Conservation (phyloP, 2,888 invertebrate genomes). For the Nymphalis c-album region DNA sequence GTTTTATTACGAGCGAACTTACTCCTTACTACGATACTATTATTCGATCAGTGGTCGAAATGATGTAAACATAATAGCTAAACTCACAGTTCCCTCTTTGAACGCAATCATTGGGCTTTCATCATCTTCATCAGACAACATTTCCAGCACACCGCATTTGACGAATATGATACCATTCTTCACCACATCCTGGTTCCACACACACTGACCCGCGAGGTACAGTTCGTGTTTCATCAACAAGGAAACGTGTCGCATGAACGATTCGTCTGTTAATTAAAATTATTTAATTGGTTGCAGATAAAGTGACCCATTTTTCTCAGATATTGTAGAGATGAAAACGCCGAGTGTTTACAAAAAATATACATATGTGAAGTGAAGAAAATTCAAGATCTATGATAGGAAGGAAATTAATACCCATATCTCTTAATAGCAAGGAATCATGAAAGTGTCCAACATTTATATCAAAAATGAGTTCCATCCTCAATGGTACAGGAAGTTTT, state of each 20-base stretch:
- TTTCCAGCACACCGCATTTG: constrained; percentile 73
- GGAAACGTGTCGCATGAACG: constrained; percentile 71
- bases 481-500: constrained; percentile 63
- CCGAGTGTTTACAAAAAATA: too few species aligned
- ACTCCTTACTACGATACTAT: too few species aligned
- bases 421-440: constrained; percentile 59
- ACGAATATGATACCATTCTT: constrained; percentile 71
- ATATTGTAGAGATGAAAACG: too few species aligned
- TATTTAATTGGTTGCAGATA: too few species aligned
- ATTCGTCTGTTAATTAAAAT: constrained; percentile 53
- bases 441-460: constrained; percentile 72
- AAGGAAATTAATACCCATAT: constrained; percentile 26
- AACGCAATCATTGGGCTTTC: constrained; percentile 80
- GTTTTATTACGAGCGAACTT: too few species aligned
- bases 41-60: too few species aligned
- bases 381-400: neutral
- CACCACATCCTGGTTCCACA: constrained; percentile 74
- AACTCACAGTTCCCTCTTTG: constrained; percentile 71
- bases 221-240: constrained; percentile 68
- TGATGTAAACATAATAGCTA: neutral
- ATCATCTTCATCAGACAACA: constrained; percentile 79
- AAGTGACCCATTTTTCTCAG: too few species aligned
- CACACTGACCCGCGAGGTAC: constrained; percentile 63
- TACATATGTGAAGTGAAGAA: too few species aligned
- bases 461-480: constrained; percentile 75